A percentile compares a stretch with the other conserved stretches of the same genome.
These are phyloP conservation scores for Nomia melanderi DNA, from an alignment of 1,140 invertebrate species.

Conservation along the genomic window DNA sequence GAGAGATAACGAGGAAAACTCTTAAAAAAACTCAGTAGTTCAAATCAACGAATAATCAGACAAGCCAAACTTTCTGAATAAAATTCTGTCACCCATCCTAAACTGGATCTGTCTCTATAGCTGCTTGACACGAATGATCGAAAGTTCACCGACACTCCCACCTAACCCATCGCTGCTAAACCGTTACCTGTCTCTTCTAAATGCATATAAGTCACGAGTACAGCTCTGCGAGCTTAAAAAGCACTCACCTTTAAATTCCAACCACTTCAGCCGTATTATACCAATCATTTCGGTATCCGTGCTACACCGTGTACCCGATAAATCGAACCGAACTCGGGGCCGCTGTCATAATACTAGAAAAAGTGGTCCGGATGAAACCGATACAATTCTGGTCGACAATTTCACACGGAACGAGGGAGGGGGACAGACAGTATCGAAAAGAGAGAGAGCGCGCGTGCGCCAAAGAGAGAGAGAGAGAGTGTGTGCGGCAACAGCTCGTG, in stretches of 20 bases:
- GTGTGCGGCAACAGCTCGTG: constrained; percentile 11
- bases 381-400: constrained; percentile 30
- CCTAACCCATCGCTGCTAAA: too few relatives aligned
- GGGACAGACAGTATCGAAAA: not conserved
- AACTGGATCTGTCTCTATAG: too few relatives aligned
- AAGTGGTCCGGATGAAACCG: not conserved
- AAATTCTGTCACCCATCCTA: too few relatives aligned
- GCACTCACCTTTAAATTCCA: not conserved
- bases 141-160: too few relatives aligned
- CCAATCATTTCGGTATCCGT: not conserved
- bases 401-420: not conserved
- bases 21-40: too few relatives aligned
- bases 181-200: too few relatives aligned
- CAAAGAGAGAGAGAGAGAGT: not conserved
- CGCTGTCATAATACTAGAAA: not conserved
- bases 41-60: too few relatives aligned
- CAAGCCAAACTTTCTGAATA: too few relatives aligned
- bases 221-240: too few relatives aligned
- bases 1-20: too few relatives aligned
- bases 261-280: not conserved
- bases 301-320: not conserved
- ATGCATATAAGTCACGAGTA: too few relatives aligned
- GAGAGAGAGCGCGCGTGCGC: not conserved
- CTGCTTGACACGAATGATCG: too few relatives aligned
- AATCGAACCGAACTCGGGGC: not conserved